A percentile compares a stretch with the other conserved stretches of the same genome.
Conservation (phyloP, 2,113 vertebrate species). For the Plestiodon gilberti region DNA sequence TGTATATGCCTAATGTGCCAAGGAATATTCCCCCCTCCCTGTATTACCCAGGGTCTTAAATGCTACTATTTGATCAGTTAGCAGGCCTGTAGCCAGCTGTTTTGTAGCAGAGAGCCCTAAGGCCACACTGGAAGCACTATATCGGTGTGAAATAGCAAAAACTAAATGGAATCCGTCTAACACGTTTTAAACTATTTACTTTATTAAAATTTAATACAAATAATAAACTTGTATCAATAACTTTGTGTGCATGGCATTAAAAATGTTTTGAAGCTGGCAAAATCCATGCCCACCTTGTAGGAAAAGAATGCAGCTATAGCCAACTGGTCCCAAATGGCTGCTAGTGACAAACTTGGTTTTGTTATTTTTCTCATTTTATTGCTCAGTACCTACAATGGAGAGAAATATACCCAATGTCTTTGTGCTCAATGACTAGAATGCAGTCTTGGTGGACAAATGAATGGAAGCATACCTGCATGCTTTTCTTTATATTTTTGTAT, state of each 20-base stretch:
- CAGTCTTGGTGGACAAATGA: not conserved
- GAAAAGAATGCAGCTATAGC: not conserved
- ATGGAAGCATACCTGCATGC: too few relatives aligned
- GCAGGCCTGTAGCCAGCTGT: not conserved
- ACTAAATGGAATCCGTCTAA: not conserved
- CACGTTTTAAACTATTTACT: not conserved
- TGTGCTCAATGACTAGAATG: not conserved
- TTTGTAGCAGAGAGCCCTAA: not conserved
- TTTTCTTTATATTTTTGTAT: too few relatives aligned
- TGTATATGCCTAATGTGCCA: not conserved
- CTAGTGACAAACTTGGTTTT: too few relatives aligned
- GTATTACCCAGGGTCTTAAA: not conserved
- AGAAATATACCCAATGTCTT: not conserved
- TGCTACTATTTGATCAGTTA: not conserved
- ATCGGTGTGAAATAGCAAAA: not conserved
- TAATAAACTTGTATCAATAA: not conserved
- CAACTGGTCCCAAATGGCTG: not conserved
- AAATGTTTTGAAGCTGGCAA: not conserved
- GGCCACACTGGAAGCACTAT: not conserved
- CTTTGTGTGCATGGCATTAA: not conserved
- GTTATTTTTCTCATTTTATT: too few relatives aligned
- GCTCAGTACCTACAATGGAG: not conserved
- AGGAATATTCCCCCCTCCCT: not conserved
- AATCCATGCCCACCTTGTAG: not conserved
- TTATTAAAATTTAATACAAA: not conserved